phyloP scores from a whole-genome alignment of 1,140 invertebrate genomes.

The Cyclina sinensis region DNA sequence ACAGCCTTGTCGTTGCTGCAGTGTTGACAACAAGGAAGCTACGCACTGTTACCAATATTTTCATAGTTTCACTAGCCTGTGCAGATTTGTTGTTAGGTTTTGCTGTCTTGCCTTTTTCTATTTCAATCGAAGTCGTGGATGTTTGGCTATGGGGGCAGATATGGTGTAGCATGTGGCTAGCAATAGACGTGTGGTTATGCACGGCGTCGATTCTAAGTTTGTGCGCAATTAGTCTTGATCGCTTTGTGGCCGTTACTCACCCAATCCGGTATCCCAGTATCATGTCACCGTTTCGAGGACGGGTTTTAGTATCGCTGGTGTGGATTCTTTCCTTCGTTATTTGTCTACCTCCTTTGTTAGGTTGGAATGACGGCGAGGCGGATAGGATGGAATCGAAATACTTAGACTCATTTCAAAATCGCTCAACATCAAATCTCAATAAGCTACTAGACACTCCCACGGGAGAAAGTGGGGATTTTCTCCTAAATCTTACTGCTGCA shows the following conservation, averaged over 20 bases:
- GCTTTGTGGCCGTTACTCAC: slow-evolving; percentile 86
- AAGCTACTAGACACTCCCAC: slow-evolving; percentile 39
- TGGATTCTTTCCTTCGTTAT: slow-evolving; percentile 99
- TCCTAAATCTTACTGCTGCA: slow-evolving; percentile 25
- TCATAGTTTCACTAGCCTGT: slow-evolving; percentile 95
- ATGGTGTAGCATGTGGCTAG: slow-evolving; percentile 86
- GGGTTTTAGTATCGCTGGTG: slow-evolving; percentile 96
- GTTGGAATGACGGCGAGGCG: slow-evolving; percentile 91
- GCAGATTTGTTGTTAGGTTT: slow-evolving; percentile 86
- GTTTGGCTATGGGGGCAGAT: slow-evolving; percentile 85
- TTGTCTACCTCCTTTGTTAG: slow-evolving; percentile 98
- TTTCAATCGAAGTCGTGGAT: slow-evolving; percentile 78
- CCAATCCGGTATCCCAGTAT: slow-evolving; percentile 84
- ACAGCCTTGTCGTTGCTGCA: slow-evolving; percentile 94
- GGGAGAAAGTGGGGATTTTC: background rate
- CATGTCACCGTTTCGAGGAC: slow-evolving; percentile 89
- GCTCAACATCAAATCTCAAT: slow-evolving; percentile 32
- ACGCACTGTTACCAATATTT: slow-evolving; percentile 97
- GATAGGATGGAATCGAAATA: background rate
- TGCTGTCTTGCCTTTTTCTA: slow-evolving; percentile 86
- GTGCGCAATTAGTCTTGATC: slow-evolving; percentile 87
- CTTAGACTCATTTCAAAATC: slow-evolving; percentile 3
- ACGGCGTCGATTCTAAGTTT: slow-evolving; percentile 87
- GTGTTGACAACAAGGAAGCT: slow-evolving; percentile 95
- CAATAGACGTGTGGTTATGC: slow-evolving; percentile 86